Base-by-base conservation (phyloP, 2,888 invertebrate genomes). In the Syrphus vitripennis region DNA sequence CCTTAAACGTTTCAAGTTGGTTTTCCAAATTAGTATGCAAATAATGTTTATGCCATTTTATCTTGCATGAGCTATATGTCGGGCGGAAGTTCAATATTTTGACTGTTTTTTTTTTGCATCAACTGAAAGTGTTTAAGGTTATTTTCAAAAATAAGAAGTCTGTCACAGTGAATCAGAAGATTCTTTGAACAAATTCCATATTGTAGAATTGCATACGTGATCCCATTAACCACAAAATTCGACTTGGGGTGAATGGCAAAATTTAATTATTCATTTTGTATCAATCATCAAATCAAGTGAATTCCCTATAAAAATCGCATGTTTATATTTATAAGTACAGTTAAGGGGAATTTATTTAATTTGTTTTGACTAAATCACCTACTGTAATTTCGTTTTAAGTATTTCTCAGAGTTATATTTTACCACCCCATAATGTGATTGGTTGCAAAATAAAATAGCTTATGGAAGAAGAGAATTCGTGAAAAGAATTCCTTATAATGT, bases 11-110 rank as follows among this genome's bases (percentile, higher is more conserved):
- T 40, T 70, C 59, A 53, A 63, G 29, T 42, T 1, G 10, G 48
- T 48, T 61, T 57, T 12, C 80, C 80, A 81, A 77, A 80, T 80
- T 77, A 40, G 67, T 70, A 81, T 84, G 80, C 76, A 76, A 80
- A 84, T 37, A 57, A 50, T 71, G 71, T 76, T 55, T 55, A 45
- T 7, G 31, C 61, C 63, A 34, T 59, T 72, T 67, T 29, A 26
- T 16, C 16, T 74, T 61, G 65, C 67, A 72, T 65, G n/a, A n/a
- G 59, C 31, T 42, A 9, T 19, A 19, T 55, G 45, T 10, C 59
- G 40, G 50, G 69, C 24, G 53, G 63, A 65, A 61, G 59, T 65
- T 37, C 24, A 53, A 48, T 0, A 1, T 14, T 31, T 65, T 26
- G n/a, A n/a, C n/a, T n/a, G 19, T 42, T 70, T 5, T 48, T 63